Conservation (phyloP, 2,888 invertebrate genomes). For the Euplagia quadripunctaria region DNA sequence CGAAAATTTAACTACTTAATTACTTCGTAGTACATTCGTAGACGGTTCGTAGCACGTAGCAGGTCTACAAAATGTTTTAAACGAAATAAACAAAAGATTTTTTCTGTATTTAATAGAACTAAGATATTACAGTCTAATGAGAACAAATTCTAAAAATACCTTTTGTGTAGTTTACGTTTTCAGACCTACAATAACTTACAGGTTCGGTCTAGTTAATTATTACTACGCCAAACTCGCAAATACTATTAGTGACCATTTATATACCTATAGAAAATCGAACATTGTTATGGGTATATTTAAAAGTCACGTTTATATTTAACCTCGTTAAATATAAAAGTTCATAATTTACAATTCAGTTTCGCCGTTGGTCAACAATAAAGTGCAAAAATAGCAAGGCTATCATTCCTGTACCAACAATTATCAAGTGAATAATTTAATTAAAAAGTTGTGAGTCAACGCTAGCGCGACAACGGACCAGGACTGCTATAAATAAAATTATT, state of each 20-base stretch:
- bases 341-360: conserved; percentile 41
- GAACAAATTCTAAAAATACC: neutral
- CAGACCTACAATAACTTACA: too few species aligned
- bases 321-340: conserved; percentile 34
- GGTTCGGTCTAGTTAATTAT: too few species aligned
- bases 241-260: too few species aligned
- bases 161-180: neutral
- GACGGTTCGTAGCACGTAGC: conserved; percentile 48
- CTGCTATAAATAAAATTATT: conserved; percentile 82
- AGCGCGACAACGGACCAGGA: conserved; percentile 64
- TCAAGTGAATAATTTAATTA: conserved; percentile 81
- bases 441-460: conserved; percentile 73
- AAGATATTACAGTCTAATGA: neutral
- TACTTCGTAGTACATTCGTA: conserved; percentile 45
- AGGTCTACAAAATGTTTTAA: conserved; percentile 39
- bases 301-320: conserved; percentile 1
- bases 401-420: conserved; percentile 65
- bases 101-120: conserved; percentile 11
- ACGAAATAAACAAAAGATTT: conserved; percentile 27
- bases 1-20: conserved; percentile 47
- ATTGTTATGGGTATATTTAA: neutral
- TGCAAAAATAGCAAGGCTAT: conserved; percentile 47
- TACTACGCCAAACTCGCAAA: too few species aligned
- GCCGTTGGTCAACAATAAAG: conserved; percentile 40
- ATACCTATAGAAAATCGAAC: neutral